These are phyloP conservation scores for Erpobdella octoculata DNA, from an alignment of 2,888 invertebrate species.

Conservation along the genomic window DNA sequence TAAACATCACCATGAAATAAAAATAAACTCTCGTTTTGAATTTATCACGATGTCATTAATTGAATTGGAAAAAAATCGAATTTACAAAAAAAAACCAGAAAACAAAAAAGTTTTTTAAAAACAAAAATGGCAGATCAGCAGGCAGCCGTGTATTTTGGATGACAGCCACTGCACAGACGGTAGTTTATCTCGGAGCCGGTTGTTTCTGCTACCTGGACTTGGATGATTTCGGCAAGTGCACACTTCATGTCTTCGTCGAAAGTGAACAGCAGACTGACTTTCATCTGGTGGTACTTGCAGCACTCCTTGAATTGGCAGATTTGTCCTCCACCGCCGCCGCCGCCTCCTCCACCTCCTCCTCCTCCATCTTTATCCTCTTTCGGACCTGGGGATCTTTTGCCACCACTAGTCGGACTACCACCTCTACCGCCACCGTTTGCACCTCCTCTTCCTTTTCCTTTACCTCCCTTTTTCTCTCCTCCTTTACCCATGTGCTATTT, in stretches of 20 bases:
- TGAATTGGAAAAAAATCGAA: too few species aligned
- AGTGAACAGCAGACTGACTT: conserved; percentile 16
- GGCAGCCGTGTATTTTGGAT: conserved; percentile 21
- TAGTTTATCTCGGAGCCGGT: conserved; percentile 14
- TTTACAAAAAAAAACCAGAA: background rate
- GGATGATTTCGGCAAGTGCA: conserved; percentile 18
- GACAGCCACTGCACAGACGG: conserved; percentile 15
- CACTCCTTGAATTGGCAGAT: conserved; percentile 11
- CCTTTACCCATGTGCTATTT: too few species aligned
- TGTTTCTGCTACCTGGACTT: conserved; percentile 20
- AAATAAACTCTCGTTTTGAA: too few species aligned
- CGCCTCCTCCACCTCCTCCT: background rate
- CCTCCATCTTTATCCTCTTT: too few species aligned
- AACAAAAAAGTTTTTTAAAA: background rate
- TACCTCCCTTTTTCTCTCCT: background rate
- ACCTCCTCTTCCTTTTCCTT: background rate
- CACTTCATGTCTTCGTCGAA: conserved; percentile 24
- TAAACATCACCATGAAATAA: too few species aligned
- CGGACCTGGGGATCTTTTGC: too few species aligned
- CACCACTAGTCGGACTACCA: too few species aligned
- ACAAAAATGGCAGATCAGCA: background rate
- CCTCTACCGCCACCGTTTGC: too few species aligned
- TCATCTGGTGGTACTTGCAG: conserved; percentile 22
- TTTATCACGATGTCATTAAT: too few species aligned
- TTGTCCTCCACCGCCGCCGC: background rate